Conservation (phyloP, 2,797 vertebrate species). For the Pipistrellus kuhlii region DNA sequence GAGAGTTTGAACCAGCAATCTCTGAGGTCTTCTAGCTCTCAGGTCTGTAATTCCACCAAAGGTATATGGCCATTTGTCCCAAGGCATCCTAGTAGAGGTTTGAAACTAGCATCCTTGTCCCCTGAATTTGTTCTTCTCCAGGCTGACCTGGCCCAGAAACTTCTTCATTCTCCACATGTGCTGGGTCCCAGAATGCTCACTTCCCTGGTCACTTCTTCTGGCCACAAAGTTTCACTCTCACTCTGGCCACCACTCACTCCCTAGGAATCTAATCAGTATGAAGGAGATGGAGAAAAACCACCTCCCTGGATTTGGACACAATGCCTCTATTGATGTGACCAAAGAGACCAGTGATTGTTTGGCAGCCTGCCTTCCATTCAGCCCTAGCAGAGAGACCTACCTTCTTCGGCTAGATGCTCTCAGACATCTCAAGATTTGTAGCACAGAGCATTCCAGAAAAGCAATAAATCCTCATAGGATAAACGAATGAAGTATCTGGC, state of each 20-base stretch:
- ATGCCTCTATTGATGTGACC: slow-evolving; percentile 27
- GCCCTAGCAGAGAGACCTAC: not conserved
- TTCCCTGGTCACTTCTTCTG: not conserved
- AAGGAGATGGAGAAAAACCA: slow-evolving; percentile 19
- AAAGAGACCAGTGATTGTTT: not conserved
- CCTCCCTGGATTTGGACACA: slow-evolving; percentile 39
- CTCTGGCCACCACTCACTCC: not conserved
- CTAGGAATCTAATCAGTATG: not conserved
- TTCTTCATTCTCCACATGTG: not conserved
- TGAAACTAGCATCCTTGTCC: not conserved
- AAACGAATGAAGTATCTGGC: slow-evolving; percentile 71
- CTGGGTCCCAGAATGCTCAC: not conserved
- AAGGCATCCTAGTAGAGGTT: not conserved
- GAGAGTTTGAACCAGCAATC: not conserved
- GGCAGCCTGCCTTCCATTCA: slow-evolving; percentile 30
- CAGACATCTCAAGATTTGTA: slow-evolving; percentile 69
- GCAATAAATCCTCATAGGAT: slow-evolving; percentile 72
- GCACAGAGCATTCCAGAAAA: slow-evolving; percentile 58
- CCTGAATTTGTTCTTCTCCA: not conserved
- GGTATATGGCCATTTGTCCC: not conserved
- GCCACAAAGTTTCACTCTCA: not conserved
- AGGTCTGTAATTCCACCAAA: not conserved
- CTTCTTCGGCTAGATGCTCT: slow-evolving; percentile 44
- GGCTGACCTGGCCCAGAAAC: not conserved
- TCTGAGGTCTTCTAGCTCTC: not conserved